Conservation (phyloP, 1,140 invertebrate genomes). For the Trichonephila clavata region DNA sequence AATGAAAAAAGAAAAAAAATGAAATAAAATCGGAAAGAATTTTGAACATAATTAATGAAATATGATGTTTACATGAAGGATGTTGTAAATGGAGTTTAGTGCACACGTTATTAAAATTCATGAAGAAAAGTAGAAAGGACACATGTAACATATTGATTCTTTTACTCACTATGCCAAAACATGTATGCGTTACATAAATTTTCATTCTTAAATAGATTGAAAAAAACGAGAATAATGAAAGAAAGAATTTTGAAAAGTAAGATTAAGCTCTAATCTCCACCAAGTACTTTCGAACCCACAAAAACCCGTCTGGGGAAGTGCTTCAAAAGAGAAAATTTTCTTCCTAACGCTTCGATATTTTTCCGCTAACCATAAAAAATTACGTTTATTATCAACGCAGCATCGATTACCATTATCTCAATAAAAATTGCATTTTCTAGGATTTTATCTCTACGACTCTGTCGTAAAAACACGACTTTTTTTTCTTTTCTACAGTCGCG, state of each 20-base stretch:
- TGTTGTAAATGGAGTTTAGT: no score
- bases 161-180: no score
- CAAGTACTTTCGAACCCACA: background rate
- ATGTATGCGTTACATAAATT: no score
- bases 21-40: no score
- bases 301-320: background rate
- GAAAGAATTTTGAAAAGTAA: background rate
- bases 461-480: conserved; percentile 10
- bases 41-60: no score
- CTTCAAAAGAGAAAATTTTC: background rate
- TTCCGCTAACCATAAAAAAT: conserved; percentile 4
- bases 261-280: background rate
- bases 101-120: no score
- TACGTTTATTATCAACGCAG: conserved; percentile 4
- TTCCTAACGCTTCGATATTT: background rate
- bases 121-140: no score
- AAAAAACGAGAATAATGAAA: background rate
- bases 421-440: conserved; percentile 14
- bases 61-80: no score
- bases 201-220: no score
- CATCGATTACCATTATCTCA: conserved; percentile 26
- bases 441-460: background rate
- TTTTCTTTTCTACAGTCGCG: background rate
- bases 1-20: no score
- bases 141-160: no score